Conservation (phyloP, 2,797 vertebrate genomes). For the Lerista edwardsae region DNA sequence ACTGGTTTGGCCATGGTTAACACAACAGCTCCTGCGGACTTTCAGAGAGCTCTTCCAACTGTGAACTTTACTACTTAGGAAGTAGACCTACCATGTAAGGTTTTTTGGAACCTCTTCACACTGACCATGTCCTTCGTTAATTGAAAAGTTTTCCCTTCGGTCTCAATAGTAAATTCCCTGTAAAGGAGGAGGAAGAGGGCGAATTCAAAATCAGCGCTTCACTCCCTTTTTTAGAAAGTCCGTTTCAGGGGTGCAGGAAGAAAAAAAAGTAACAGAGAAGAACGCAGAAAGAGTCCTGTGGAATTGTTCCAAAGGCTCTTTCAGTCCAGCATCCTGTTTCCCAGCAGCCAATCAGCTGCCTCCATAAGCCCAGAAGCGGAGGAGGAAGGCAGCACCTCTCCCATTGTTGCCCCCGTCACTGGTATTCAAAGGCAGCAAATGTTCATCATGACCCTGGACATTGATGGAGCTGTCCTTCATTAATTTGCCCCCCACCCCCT, state of each 20-base stretch:
- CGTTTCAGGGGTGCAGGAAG: neutral
- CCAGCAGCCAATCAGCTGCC: too few species aligned
- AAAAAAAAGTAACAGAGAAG: neutral
- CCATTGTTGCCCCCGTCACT: too few species aligned
- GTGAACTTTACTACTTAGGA: neutral
- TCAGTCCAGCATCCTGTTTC: too few species aligned
- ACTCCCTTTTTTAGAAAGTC: neutral
- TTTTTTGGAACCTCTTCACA: slow-evolving; percentile 96
- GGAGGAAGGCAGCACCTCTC: too few species aligned
- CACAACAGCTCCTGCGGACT: neutral
- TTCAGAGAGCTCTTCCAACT: neutral
- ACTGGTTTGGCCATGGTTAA: neutral
- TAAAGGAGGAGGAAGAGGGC: slow-evolving; percentile 15
- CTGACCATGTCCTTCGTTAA: slow-evolving; percentile 95
- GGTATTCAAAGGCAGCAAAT: too few species aligned
- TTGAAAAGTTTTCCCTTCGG: slow-evolving; percentile 92
- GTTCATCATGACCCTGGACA: too few species aligned
- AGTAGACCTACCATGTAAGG: slow-evolving; percentile 85
- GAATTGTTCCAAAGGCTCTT: too few species aligned
- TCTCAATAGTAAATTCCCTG: slow-evolving; percentile 94
- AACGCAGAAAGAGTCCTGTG: too few species aligned
- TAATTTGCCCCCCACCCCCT: too few species aligned
- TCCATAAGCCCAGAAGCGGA: too few species aligned
- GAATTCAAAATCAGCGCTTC: neutral
- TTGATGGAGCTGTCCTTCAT: too few species aligned